Conservation (phyloP, 2,888 invertebrate species). For the Andrena minutula region DNA sequence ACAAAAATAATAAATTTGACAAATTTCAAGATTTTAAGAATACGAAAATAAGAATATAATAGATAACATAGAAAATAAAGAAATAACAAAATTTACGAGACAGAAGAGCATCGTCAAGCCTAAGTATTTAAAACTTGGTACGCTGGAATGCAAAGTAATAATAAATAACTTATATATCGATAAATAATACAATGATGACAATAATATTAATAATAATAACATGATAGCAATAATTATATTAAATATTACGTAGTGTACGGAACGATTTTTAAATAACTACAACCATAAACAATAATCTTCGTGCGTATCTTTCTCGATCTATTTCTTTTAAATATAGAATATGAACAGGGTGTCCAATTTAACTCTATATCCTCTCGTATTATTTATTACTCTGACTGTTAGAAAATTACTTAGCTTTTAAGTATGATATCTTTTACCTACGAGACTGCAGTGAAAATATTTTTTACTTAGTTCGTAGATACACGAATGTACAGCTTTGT, state of each 20-base stretch:
- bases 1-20: conserved; percentile 16
- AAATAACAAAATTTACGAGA: conserved; percentile 44
- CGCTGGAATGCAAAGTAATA: conserved; percentile 83
- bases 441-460: conserved; percentile 2
- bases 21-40: not conserved
- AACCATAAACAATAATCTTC: conserved; percentile 81
- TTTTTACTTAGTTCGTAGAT: not conserved
- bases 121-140: conserved; percentile 44
- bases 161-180: conserved; percentile 82
- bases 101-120: conserved; percentile 63
- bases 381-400: conserved; percentile 5
- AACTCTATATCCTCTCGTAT: conserved; percentile 10
- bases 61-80: conserved; percentile 38
- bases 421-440: conserved; percentile 11
- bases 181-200: conserved; percentile 77
- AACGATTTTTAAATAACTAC: conserved; percentile 82
- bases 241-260: conserved; percentile 74
- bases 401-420: conserved; percentile 9
- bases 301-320: conserved; percentile 60
- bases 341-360: conserved; percentile 42
- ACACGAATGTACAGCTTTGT: conserved; percentile 14
- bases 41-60: conserved; percentile 10
- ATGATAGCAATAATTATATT: conserved; percentile 74
- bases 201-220: conserved; percentile 67
- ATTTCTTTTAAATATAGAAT: conserved; percentile 41